Conservation (phyloP, 2,113 vertebrate species). For the Seriola aureovittata region DNA sequence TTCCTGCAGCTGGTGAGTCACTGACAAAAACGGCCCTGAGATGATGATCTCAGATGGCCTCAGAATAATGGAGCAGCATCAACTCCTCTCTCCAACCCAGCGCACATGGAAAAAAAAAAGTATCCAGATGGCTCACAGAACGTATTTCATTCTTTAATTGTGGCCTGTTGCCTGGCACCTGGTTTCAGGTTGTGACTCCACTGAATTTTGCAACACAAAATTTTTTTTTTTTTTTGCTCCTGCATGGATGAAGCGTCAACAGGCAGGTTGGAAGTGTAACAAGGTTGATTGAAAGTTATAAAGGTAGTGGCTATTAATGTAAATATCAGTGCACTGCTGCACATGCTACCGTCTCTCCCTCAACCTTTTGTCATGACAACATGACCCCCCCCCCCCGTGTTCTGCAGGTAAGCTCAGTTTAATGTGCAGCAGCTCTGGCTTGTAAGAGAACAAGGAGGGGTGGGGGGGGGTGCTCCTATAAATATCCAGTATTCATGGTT, state of each 20-base stretch:
- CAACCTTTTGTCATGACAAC: conserved; percentile 22
- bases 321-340: not conserved
- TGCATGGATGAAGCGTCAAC: conserved; percentile 14
- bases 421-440: conserved; percentile 31
- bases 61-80: conserved; percentile 49
- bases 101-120: conserved; percentile 48
- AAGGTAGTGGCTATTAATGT: conserved; percentile 31
- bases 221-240: conserved; percentile 8
- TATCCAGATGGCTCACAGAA: conserved; percentile 66
- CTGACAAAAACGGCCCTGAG: conserved; percentile 32
- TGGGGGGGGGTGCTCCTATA: conserved; percentile 33
- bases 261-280: not conserved
- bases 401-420: conserved; percentile 23
- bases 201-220: conserved; percentile 53
- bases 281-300: conserved; percentile 23
- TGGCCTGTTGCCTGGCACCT: conserved; percentile 55
- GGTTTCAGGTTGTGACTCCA: conserved; percentile 3
- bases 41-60: conserved; percentile 50
- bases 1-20: conserved; percentile 37
- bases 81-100: conserved; percentile 1
- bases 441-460: conserved; percentile 28
- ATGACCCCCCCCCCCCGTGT: not conserved
- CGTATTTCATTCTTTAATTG: conserved; percentile 65
- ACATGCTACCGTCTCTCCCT: conserved; percentile 5
- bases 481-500: conserved; percentile 80